Evolutionary conservation across 1,140 invertebrate species (phyloP), one percentile per base, ranked within the genome.

Genomic region (Protaetia brevitarsis): DNA sequence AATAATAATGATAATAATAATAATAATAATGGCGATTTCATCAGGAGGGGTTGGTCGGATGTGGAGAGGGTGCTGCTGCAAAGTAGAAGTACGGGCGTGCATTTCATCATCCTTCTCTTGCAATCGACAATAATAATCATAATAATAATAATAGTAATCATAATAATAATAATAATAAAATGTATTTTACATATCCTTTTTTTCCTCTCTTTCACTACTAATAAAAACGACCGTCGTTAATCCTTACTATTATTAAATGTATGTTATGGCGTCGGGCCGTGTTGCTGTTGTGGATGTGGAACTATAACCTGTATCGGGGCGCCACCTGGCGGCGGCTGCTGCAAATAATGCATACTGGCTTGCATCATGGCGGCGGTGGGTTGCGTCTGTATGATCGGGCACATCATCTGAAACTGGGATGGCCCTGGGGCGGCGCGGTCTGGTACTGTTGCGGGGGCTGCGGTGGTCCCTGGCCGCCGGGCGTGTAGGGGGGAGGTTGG

Each of bases 331-430:
- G 79, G 82, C 59, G 83, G 84, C 11, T 79, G 79, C 31, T 80
- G 79, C 36, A 84, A 77, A 69, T 82, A 81, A 66, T 81, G 81
- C 79, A 82, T 79, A 23, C 81, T 78, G 19, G 41, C 41, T 67
- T 79, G 82, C 66, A 81, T 80, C 73, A 84, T 78, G 0, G 41
- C 41, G 41, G 41, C 41, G 29, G 81, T 77, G 71, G 84, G 80
- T 69, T 84, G 84, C 64, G 82, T 82, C 30, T 84, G 81, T 63
- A 85, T 75, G 6, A 86, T 77, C 30, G 83, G 82, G 70, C 85
- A 87, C 82, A 87, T 83, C 45, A 88, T 77, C 45, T 83, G 84
- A 72, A 82, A 85, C 60, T 81, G 80, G 79, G 81, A 66, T 82
- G 80, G 29, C 79, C 77, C 65, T 83, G 82, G 41, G 81, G 82